Evolutionary conservation across 2,797 vertebrate genomes (phyloP).

Genomic region (Phalloptychus januarius): DNA sequence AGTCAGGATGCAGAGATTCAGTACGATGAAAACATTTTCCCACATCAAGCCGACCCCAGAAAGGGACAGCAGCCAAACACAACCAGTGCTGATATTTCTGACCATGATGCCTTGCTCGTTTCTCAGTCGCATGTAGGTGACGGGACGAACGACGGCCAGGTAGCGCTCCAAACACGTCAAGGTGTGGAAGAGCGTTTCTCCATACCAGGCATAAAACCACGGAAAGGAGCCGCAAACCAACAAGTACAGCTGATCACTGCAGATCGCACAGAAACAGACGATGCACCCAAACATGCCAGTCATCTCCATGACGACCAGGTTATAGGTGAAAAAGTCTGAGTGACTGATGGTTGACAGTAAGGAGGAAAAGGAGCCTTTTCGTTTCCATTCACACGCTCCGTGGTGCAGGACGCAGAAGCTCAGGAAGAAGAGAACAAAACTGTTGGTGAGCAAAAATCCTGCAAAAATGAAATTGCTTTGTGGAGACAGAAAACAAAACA

Average conservation of each 20-base stretch:
- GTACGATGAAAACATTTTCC: not conserved
- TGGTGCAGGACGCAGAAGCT: not conserved
- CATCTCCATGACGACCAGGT: constrained; percentile 4
- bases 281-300: not conserved
- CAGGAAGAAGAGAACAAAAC: not conserved
- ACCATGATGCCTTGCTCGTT: not conserved
- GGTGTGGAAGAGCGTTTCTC: constrained; percentile 2
- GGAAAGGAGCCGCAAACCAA: fast-evolving
- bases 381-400: not conserved
- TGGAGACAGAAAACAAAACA: not conserved
- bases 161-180: constrained; percentile 25
- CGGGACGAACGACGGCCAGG: constrained; percentile 37
- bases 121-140: constrained; percentile 26
- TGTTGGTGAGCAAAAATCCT: not conserved
- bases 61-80: constrained; percentile 11
- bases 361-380: not conserved
- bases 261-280: not conserved
- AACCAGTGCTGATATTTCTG: not conserved
- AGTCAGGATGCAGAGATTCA: not conserved
- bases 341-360: not conserved
- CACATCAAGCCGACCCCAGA: not conserved
- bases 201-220: not conserved
- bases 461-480: not conserved
- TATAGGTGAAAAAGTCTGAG: constrained; percentile 18
- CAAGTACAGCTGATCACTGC: fast-evolving